Evolutionary conservation across 2,113 vertebrate genomes (phyloP), one percentile per base, ranked within the genome.

Genomic region (Oncorhynchus clarkii): DNA sequence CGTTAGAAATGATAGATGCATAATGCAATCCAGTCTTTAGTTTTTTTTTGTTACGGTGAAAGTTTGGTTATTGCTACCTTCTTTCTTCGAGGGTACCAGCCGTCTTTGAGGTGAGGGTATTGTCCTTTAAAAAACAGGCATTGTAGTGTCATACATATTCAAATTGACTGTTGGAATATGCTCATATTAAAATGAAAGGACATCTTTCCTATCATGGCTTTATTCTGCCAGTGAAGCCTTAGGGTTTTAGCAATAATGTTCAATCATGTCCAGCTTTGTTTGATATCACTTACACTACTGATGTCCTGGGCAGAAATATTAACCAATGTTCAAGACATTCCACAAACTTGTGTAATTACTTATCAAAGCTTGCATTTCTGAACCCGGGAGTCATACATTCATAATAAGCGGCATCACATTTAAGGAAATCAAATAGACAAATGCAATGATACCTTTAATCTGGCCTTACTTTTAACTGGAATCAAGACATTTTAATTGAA

Each of bases 401-500:
- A 95, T 96, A 95, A 96, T 95, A 93, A 90, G 94, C 93, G 93
- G 82, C 93, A 94, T 94, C 91, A 93, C 94, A 94, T 92, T 54
- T 93, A 93, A 93, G 90, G 94, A 95, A 94, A 95, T 95, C 94
- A 95, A 94, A 95, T 93, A 95, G 93, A 94, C 94, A 94, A 92
- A 94, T 93, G 90, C 93, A 92, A 93, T 94, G 93, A 88, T 86
- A 93, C 93, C 95, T 95, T 94, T 94, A 95, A 95, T 95, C 93
- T 91, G 92, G 89, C 90, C 92, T 94, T 92, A 74, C 39, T 45
- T 45, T 45, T 9, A 45, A 45, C 39, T 12, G 39, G 9, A 90
- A 91, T 93, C 89, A 92, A 94, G 93, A 93, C 91, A 91, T 95
- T 93, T 85, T 95, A 94, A 95, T 96, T 94, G 94, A 95, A 95